phyloP scores from a whole-genome alignment of 2,113 vertebrate genomes.

The Bujurquina vittata region DNA sequence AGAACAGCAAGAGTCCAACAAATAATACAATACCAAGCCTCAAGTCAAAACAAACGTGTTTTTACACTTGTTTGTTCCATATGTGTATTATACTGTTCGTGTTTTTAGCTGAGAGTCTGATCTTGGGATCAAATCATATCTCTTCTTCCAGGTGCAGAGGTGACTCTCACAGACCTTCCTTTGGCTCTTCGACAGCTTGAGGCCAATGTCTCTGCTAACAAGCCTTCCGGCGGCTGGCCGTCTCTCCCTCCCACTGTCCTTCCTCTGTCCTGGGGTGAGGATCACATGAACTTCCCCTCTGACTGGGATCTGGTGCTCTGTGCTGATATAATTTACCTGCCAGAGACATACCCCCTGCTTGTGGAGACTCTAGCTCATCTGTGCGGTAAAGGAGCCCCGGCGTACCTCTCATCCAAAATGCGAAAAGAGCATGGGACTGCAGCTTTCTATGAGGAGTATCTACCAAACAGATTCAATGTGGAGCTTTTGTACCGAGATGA shows the following conservation, averaged over 20 bases:
- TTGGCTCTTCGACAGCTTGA: slow-evolving; percentile 82
- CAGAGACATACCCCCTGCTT: slow-evolving; percentile 83
- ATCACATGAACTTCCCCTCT: slow-evolving; percentile 80
- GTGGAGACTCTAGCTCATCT: slow-evolving; percentile 84
- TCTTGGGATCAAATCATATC: neutral
- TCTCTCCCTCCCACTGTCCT: slow-evolving; percentile 65
- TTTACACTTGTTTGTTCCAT: neutral
- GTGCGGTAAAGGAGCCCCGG: slow-evolving; percentile 73
- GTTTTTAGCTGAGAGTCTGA: neutral
- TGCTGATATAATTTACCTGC: slow-evolving; percentile 86
- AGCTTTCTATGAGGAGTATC: slow-evolving; percentile 77
- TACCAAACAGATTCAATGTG: slow-evolving; percentile 80
- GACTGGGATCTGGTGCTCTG: slow-evolving; percentile 88
- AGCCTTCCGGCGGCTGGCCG: slow-evolving; percentile 67
- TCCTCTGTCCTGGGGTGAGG: slow-evolving; percentile 85
- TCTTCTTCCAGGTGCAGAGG: slow-evolving; percentile 78
- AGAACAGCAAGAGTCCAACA: neutral
- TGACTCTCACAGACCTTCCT: slow-evolving; percentile 89
- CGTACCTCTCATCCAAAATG: slow-evolving; percentile 87
- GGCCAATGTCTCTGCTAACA: slow-evolving; percentile 82
- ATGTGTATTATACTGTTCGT: neutral
- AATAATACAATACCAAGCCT: neutral
- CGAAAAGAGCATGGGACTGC: slow-evolving; percentile 79
- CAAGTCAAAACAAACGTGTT: neutral
- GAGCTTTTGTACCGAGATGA: slow-evolving; percentile 77